These are phyloP conservation scores for Mercenaria mercenaria DNA, from an alignment of 1,140 invertebrate species.

Conservation along the genomic window DNA sequence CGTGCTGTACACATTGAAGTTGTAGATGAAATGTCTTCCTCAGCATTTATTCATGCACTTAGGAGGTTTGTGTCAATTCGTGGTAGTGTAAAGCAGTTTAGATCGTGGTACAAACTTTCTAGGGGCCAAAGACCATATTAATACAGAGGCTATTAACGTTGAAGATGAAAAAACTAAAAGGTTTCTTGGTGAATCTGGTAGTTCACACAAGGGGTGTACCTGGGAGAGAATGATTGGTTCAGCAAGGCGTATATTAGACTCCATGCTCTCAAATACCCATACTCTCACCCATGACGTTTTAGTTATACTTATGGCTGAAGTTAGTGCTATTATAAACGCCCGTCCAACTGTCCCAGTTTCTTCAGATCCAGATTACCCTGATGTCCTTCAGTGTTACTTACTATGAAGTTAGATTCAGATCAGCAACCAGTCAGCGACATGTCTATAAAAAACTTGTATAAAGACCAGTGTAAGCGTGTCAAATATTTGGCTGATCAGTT, in stretches of 20 bases:
- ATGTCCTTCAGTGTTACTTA: conserved; percentile 68
- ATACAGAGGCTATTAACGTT: conserved; percentile 47
- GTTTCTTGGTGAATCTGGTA: conserved; percentile 59
- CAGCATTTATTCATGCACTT: conserved; percentile 71
- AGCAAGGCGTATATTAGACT: conserved; percentile 69
- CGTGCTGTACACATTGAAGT: conserved; percentile 71
- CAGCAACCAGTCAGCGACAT: not conserved
- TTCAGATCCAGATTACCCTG: conserved; percentile 68
- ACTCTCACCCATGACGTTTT: conserved; percentile 73
- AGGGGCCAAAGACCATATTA: conserved; percentile 26
- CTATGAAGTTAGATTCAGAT: conserved; percentile 48
- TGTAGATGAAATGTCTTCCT: conserved; percentile 67
- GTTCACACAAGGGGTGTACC: conserved; percentile 66
- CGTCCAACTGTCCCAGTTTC: conserved; percentile 68
- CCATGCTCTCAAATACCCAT: conserved; percentile 64
- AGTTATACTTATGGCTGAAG: conserved; percentile 70
- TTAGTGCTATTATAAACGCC: conserved; percentile 70
- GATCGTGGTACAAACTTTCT: conserved; percentile 74
- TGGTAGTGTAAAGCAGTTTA: conserved; percentile 29
- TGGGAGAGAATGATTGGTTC: conserved; percentile 77
- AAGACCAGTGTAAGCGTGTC: conserved; percentile 65
- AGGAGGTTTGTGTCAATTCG: conserved; percentile 47
- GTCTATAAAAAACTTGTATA: conserved; percentile 61
- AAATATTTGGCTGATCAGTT: conserved; percentile 64
- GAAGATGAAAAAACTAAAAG: conserved; percentile 39